Evolutionary conservation across 2,888 invertebrate species (phyloP).

Genomic region (Diarsia brunnea): DNA sequence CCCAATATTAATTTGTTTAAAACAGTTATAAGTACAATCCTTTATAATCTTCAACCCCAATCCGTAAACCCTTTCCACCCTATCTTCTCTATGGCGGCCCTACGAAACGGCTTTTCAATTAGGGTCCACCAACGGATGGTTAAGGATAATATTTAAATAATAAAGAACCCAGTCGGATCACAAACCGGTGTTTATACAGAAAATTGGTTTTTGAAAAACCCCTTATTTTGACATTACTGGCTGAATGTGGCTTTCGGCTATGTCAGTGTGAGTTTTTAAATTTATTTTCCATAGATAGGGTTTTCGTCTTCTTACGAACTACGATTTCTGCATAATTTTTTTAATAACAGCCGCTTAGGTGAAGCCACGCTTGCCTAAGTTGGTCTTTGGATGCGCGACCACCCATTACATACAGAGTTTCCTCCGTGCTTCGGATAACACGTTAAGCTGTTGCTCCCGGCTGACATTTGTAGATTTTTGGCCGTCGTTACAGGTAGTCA

Average conservation of each 20-base stretch:
- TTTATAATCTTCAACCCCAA: constrained; percentile 35
- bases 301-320: neutral
- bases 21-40: constrained; percentile 28
- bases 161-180: constrained; percentile 68
- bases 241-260: constrained; percentile 21
- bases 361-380: neutral
- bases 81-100: constrained; percentile 13
- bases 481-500: no score
- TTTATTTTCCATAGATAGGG: constrained; percentile 1
- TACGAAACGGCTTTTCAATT: constrained; percentile 59
- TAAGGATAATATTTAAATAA: constrained; percentile 74
- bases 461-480: no score
- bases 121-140: constrained; percentile 45
- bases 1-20: constrained; percentile 31
- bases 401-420: no score
- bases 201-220: constrained; percentile 73
- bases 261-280: constrained; percentile 25
- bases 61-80: constrained; percentile 5
- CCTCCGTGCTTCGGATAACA: no score
- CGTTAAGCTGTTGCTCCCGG: no score
- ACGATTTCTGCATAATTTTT: neutral
- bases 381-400: neutral
- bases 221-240: constrained; percentile 44
- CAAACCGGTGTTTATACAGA: constrained; percentile 73
- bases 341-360: neutral